Conservation (phyloP, 2,113 vertebrate genomes). For the Seriola quinqueradiata region DNA sequence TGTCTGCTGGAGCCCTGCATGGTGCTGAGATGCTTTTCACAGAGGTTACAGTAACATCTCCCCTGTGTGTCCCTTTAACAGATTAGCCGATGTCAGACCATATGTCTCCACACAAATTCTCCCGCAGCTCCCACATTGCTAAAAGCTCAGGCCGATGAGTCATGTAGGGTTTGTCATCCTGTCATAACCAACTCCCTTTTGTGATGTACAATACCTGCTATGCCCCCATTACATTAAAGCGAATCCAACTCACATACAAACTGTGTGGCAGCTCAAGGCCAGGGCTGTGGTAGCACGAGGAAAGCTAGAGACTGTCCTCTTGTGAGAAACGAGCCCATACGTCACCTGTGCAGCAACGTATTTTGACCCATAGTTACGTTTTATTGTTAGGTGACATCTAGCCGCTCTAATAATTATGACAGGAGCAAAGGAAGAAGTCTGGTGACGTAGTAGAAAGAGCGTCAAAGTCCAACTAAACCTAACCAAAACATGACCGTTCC, state of each 20-base stretch:
- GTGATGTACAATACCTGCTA: constrained; percentile 37
- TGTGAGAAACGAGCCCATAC: no score
- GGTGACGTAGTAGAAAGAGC: no score
- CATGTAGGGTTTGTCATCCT: constrained; percentile 44
- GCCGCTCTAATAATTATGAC: no score
- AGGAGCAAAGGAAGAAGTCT: no score
- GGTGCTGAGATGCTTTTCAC: constrained; percentile 51
- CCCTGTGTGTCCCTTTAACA: constrained; percentile 49
- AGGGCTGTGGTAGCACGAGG: background rate
- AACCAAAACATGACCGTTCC: no score
- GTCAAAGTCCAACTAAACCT: no score
- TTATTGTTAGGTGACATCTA: no score
- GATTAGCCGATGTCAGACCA: constrained; percentile 51
- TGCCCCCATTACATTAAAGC: constrained; percentile 22
- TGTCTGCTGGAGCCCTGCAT: background rate
- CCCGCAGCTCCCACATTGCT: constrained; percentile 26
- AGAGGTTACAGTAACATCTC: constrained; percentile 43
- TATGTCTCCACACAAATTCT: constrained; percentile 50
- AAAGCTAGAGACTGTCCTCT: background rate
- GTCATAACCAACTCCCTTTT: constrained; percentile 35
- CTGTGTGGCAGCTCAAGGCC: constrained; percentile 18
- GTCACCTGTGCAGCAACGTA: no score
- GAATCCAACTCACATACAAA: constrained; percentile 3
- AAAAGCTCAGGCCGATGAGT: constrained; percentile 31
- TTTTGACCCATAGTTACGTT: no score